phyloP scores from a whole-genome alignment of 2,797 vertebrate genomes.

The Chromobotia macracanthus region DNA sequence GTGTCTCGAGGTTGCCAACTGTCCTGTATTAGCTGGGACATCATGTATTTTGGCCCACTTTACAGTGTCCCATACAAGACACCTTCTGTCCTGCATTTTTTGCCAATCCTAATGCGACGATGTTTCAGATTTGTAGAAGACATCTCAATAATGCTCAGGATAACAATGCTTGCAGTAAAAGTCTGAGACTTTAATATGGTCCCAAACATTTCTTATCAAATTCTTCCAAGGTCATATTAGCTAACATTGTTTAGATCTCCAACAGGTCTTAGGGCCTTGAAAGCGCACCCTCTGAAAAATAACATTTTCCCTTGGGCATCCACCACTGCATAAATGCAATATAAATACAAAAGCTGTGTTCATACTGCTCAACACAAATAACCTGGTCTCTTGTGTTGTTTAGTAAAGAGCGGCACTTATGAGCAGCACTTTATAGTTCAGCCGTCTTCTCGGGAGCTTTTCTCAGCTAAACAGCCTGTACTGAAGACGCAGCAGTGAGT shows the following conservation, averaged over 20 bases:
- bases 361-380: neutral
- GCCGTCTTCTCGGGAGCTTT: conserved; percentile 33
- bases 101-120: neutral
- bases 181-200: neutral
- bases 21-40: neutral
- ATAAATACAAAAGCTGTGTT: neutral
- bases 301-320: neutral
- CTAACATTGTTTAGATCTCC: too few relatives aligned
- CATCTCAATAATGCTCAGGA: too few relatives aligned
- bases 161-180: too few relatives aligned
- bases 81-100: neutral
- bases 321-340: neutral
- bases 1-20: neutral
- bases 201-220: neutral
- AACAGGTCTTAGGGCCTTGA: too few relatives aligned
- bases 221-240: neutral
- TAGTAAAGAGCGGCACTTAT: neutral
- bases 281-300: neutral
- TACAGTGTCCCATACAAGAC: conserved; percentile 1
- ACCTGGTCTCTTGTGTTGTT: conserved; percentile 1
- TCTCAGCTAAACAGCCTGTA: conserved; percentile 16
- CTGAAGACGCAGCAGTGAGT: conserved; percentile 45
- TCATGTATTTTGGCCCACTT: neutral
- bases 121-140: neutral
- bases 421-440: conserved; percentile 25